These are phyloP conservation scores for Acanthurus tractus DNA, from an alignment of 2,797 vertebrate species.

Conservation along the genomic window DNA sequence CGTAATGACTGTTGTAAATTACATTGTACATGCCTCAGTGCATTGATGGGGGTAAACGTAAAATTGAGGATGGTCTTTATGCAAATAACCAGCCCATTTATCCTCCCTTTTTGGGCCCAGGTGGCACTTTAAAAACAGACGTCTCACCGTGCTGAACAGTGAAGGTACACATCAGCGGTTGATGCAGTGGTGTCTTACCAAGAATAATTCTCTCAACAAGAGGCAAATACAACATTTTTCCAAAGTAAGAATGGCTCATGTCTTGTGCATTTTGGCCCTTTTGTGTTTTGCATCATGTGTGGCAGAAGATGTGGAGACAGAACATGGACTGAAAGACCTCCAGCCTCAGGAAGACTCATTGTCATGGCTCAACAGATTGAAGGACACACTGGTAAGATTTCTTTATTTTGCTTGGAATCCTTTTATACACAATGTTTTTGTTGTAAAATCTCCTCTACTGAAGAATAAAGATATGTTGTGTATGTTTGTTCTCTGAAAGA, in stretches of 20 bases:
- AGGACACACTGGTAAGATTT: slow-evolving; percentile 59
- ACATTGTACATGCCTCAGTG: slow-evolving; percentile 47
- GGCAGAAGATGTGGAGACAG: slow-evolving; percentile 11
- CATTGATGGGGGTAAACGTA: slow-evolving; percentile 42
- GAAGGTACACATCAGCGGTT: slow-evolving; percentile 3
- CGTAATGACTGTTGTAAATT: slow-evolving; percentile 66
- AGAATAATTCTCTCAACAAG: slow-evolving; percentile 16
- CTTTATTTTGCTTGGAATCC: background rate
- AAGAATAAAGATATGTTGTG: background rate
- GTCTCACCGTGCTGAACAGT: background rate
- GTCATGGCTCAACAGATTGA: slow-evolving; percentile 22
- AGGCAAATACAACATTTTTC: background rate
- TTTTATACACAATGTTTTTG: background rate
- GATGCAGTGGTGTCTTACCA: background rate
- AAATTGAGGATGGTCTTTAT: slow-evolving; percentile 31
- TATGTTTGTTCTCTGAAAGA: background rate
- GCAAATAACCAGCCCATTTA: slow-evolving; percentile 36
- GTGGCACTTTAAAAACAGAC: slow-evolving; percentile 59
- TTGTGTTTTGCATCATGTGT: slow-evolving; percentile 47
- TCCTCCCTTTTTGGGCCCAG: slow-evolving; percentile 36
- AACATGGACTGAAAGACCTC: slow-evolving; percentile 13
- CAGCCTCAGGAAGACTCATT: slow-evolving; percentile 38
- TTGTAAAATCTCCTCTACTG: background rate
- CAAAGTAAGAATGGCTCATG: slow-evolving; percentile 42
- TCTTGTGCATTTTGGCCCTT: slow-evolving; percentile 53